Conservation (phyloP, 1,140 invertebrate genomes). For the Oreohelix idahoensis region DNA sequence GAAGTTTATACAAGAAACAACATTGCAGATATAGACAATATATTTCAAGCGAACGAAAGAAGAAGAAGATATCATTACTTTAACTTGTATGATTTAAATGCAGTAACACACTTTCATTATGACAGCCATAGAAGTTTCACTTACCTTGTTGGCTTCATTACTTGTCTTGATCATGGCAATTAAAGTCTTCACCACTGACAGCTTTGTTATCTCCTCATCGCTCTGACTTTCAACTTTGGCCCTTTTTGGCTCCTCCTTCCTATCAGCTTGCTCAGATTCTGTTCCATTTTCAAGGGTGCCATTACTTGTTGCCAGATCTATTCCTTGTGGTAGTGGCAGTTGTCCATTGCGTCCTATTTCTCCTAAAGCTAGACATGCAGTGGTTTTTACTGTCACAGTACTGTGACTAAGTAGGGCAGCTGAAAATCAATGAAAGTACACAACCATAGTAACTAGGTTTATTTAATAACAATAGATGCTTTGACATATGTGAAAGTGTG, state of each 20-base stretch:
- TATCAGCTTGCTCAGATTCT: background rate
- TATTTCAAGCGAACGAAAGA: too few relatives aligned
- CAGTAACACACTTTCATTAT: too few relatives aligned
- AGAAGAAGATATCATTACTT: too few relatives aligned
- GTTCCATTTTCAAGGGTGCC: background rate
- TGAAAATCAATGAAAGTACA: slow-evolving; percentile 12
- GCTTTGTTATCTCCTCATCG: slow-evolving; percentile 47
- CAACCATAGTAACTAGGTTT: too few relatives aligned
- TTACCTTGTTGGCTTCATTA: slow-evolving; percentile 68
- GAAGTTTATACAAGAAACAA: too few relatives aligned
- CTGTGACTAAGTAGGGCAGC: slow-evolving; percentile 33
- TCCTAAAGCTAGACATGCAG: slow-evolving; percentile 80
- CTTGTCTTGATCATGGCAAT: slow-evolving; percentile 63
- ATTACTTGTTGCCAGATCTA: slow-evolving; percentile 17
- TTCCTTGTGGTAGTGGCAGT: slow-evolving; percentile 78
- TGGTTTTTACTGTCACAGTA: slow-evolving; percentile 33
- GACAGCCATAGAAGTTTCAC: background rate
- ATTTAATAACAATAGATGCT: too few relatives aligned
- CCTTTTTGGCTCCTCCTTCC: background rate
- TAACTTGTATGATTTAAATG: too few relatives aligned
- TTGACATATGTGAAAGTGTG: too few relatives aligned
- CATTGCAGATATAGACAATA: too few relatives aligned
- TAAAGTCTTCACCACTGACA: slow-evolving; percentile 62
- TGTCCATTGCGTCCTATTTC: slow-evolving; percentile 79
- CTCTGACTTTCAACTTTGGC: background rate